These are phyloP conservation scores for Eupithecia dodoneata DNA, from an alignment of 2,888 invertebrate genomes.

Conservation along the genomic window DNA sequence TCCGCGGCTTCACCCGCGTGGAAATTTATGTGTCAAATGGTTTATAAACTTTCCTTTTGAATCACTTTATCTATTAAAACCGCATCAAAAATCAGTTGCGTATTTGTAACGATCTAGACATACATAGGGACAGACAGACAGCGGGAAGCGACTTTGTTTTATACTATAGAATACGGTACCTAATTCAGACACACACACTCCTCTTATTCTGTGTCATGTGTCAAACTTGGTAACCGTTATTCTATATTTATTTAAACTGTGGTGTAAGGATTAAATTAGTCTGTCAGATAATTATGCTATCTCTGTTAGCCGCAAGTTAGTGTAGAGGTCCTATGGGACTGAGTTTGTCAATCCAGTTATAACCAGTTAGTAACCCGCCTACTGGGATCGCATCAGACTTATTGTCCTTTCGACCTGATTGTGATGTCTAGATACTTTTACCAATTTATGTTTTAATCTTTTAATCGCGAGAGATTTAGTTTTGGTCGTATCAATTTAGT, in stretches of 20 bases:
- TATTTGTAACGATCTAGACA: no score
- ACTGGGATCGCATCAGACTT: conserved; percentile 22
- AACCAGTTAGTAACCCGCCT: conserved; percentile 32
- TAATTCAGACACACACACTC: no score
- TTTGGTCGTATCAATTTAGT: no score
- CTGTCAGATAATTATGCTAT: conserved; percentile 42
- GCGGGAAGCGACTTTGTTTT: no score
- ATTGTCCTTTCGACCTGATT: conserved; percentile 22
- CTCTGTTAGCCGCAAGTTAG: conserved; percentile 45
- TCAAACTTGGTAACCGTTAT: neutral
- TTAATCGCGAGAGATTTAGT: no score
- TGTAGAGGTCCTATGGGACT: conserved; percentile 33
- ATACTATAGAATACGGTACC: no score
- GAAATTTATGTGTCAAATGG: no score
- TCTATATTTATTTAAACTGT: conserved; percentile 6
- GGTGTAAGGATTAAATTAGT: conserved; percentile 41
- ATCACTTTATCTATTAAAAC: no score
- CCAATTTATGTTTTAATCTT: conserved; percentile 1
- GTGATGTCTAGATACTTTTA: conserved; percentile 17
- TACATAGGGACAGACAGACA: no score
- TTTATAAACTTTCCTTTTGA: no score
- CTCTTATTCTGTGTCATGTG: neutral
- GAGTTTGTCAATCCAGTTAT: conserved; percentile 36
- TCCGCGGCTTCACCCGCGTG: no score
- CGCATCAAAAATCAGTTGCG: no score